Evolutionary conservation across 2,113 vertebrate species (phyloP).

Genomic region (Oenanthe melanoleuca): DNA sequence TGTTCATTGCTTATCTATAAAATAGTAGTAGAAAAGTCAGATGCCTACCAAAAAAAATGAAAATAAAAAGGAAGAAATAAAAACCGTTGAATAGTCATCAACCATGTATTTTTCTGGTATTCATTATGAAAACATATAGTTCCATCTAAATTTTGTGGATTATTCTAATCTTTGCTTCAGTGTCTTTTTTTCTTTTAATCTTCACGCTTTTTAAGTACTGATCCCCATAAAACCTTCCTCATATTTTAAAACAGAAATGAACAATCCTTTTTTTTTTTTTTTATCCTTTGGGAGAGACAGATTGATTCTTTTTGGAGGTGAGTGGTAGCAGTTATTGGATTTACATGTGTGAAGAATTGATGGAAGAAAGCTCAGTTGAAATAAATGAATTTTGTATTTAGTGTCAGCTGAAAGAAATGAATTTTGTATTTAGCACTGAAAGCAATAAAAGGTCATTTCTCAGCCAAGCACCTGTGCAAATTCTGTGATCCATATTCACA

Average conservation of each 20-base stretch:
- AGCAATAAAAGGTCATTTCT: conserved; percentile 9
- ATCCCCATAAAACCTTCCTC: background rate
- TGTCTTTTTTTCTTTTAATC: background rate
- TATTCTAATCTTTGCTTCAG: background rate
- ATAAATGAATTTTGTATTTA: background rate
- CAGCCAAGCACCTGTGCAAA: conserved; percentile 21
- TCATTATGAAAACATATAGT: background rate
- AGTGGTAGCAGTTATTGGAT: background rate
- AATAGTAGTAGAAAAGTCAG: background rate
- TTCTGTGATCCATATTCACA: conserved; percentile 79
- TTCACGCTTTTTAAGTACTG: background rate
- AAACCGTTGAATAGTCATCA: background rate
- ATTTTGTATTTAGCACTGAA: background rate
- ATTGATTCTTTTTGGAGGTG: background rate
- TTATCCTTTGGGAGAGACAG: background rate
- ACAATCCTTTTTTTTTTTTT: background rate
- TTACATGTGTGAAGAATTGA: background rate
- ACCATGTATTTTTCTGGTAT: background rate
- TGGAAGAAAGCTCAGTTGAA: background rate
- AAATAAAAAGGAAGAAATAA: background rate
- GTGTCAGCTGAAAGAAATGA: background rate
- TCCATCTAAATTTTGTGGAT: background rate
- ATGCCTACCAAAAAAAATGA: background rate
- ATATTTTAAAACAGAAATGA: conserved; percentile 2
- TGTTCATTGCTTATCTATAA: background rate